These are phyloP conservation scores for Corythoichthys haematopterus DNA, from an alignment of 2,113 vertebrate genomes.

Conservation along the genomic window DNA sequence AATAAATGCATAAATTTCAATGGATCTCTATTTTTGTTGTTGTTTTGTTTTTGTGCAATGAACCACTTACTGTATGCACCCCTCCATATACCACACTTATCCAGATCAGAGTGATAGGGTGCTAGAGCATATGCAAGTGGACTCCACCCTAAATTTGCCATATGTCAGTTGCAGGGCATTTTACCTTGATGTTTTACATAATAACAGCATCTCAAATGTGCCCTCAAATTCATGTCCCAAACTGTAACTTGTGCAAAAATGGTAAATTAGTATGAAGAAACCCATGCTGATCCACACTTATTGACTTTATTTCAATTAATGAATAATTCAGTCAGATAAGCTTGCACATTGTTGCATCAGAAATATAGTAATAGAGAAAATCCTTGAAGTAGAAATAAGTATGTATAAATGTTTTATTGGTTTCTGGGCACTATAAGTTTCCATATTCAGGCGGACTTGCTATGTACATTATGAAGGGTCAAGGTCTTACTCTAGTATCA, in stretches of 20 bases:
- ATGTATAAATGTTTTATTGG: constrained; percentile 67
- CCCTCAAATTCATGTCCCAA: constrained; percentile 30
- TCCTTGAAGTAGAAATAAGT: constrained; percentile 69
- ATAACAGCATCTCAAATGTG: constrained; percentile 17
- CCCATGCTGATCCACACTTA: constrained; percentile 35
- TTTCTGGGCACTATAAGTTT: constrained; percentile 42
- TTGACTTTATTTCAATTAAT: constrained; percentile 61
- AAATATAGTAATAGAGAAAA: constrained; percentile 64
- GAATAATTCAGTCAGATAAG: constrained; percentile 63
- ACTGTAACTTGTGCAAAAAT: constrained; percentile 25
- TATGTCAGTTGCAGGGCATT: too few relatives aligned
- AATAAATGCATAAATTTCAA: too few relatives aligned
- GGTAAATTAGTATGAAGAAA: constrained; percentile 30
- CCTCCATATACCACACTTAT: too few relatives aligned
- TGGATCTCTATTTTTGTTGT: too few relatives aligned
- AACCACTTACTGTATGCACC: too few relatives aligned
- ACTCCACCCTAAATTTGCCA: too few relatives aligned
- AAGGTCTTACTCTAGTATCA: constrained; percentile 61
- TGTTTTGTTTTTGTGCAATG: too few relatives aligned
- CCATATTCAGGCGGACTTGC: constrained; percentile 35
- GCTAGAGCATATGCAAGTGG: too few relatives aligned
- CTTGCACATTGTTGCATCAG: constrained; percentile 72
- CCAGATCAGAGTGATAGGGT: too few relatives aligned
- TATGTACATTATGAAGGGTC: constrained; percentile 41
- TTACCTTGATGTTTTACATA: constrained; percentile 14